Percentiles rank a stretch among this genome's conserved stretches.
phyloP scores from a whole-genome alignment of 2,113 vertebrate genomes.

The Cyprinodon tularosa region DNA sequence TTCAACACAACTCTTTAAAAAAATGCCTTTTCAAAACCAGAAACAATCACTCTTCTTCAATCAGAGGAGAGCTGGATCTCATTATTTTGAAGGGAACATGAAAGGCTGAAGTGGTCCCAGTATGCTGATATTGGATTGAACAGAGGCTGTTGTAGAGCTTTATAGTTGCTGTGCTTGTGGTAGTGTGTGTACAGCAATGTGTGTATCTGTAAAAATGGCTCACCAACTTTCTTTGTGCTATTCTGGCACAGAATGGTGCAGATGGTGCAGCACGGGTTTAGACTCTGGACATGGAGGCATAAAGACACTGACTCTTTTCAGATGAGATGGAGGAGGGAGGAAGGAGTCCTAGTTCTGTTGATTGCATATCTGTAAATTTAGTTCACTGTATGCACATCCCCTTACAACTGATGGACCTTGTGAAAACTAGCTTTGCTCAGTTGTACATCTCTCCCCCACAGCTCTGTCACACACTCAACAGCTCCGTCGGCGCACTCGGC shows the following conservation, averaged over 20 bases:
- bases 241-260: conserved; percentile 27
- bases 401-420: conserved; percentile 59
- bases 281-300: conserved; percentile 36
- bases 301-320: conserved; percentile 21
- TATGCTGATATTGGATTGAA: conserved; percentile 69
- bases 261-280: conserved; percentile 37
- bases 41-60: conserved; percentile 72
- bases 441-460: conserved; percentile 71
- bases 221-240: conserved; percentile 24
- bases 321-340: not conserved
- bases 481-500: conserved; percentile 70
- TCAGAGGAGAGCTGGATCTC: conserved; percentile 65
- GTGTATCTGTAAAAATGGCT: conserved; percentile 11
- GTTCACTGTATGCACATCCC: conserved; percentile 55
- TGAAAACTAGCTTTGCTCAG: conserved; percentile 65
- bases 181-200: conserved; percentile 15
- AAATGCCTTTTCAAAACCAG: conserved; percentile 66
- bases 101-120: conserved; percentile 74
- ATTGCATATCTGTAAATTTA: conserved; percentile 60
- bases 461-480: conserved; percentile 72
- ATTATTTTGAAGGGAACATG: conserved; percentile 73
- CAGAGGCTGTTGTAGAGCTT: conserved; percentile 44
- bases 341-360: conserved; percentile 50
- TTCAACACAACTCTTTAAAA: conserved; percentile 9
- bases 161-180: conserved; percentile 48